Evolutionary conservation across 2,113 vertebrate genomes (phyloP).

Genomic region (Etheostoma spectabile): DNA sequence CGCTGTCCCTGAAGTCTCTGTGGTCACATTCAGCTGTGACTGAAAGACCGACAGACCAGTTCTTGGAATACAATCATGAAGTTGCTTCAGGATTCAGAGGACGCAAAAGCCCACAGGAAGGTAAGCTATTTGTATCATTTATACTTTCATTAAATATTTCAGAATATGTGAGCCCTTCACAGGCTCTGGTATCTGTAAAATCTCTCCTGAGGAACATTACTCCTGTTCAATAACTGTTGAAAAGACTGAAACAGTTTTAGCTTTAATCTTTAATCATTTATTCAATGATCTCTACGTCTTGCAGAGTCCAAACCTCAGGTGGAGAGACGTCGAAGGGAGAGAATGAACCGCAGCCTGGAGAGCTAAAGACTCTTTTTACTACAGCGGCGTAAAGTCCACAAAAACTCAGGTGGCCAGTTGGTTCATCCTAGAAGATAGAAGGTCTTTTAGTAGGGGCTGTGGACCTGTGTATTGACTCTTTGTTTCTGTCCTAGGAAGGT

Average conservation of each 20-base stretch:
- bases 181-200: neutral
- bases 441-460: rapidly evolving
- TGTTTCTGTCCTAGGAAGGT: constrained; percentile 27
- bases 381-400: constrained; percentile 76
- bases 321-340: constrained; percentile 87
- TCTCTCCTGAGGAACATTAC: neutral
- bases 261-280: neutral
- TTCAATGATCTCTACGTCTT: neutral
- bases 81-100: constrained; percentile 32
- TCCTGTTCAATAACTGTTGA: neutral
- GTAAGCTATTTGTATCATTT: constrained; percentile 65
- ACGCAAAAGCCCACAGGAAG: constrained; percentile 60
- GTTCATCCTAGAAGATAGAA: rapidly evolving
- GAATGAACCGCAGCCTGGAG: constrained; percentile 89
- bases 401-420: neutral
- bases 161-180: no score
- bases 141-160: neutral
- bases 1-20: rapidly evolving
- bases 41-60: neutral
- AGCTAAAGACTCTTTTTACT: constrained; percentile 82
- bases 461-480: neutral
- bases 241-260: neutral
- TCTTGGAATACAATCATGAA: constrained; percentile 49
- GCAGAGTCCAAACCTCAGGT: constrained; percentile 87
- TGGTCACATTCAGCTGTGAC: neutral